phyloP scores from a whole-genome alignment of 2,113 vertebrate species.

The Athene noctua region DNA sequence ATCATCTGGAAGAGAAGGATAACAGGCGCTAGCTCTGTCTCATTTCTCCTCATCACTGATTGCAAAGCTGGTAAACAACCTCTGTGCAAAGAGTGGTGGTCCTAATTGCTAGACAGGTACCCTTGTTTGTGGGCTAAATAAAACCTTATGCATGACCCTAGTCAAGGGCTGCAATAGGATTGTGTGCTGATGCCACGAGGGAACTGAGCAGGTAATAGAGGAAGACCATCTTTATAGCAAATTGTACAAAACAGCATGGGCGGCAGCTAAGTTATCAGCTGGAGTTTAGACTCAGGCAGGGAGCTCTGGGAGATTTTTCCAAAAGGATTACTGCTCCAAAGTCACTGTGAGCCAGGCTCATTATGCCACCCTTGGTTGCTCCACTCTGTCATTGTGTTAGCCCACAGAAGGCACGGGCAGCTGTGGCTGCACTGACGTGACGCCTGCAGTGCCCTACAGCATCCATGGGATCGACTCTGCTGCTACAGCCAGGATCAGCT shows the following conservation, averaged over 20 bases:
- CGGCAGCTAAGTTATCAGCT: not conserved
- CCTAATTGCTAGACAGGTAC: not conserved
- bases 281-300: not conserved
- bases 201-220: not conserved
- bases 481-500: not conserved
- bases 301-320: not conserved
- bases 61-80: not conserved
- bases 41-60: not conserved
- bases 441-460: not conserved
- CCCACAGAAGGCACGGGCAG: not conserved
- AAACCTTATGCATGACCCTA: not conserved
- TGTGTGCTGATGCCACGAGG: not conserved
- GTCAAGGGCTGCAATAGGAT: not conserved
- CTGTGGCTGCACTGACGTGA: rapidly evolving
- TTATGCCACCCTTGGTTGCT: not conserved
- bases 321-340: not conserved
- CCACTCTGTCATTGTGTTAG: rapidly evolving
- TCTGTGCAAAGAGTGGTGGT: not conserved
- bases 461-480: rapidly evolving
- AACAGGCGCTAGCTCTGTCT: not conserved
- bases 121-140: not conserved
- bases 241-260: not conserved
- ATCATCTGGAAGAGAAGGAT: not conserved
- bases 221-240: not conserved
- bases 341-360: not conserved